Percentiles rank a stretch among this genome's conserved stretches.
Evolutionary conservation across 2,797 vertebrate species (phyloP).

Genomic region (Crenichthys baileyi): DNA sequence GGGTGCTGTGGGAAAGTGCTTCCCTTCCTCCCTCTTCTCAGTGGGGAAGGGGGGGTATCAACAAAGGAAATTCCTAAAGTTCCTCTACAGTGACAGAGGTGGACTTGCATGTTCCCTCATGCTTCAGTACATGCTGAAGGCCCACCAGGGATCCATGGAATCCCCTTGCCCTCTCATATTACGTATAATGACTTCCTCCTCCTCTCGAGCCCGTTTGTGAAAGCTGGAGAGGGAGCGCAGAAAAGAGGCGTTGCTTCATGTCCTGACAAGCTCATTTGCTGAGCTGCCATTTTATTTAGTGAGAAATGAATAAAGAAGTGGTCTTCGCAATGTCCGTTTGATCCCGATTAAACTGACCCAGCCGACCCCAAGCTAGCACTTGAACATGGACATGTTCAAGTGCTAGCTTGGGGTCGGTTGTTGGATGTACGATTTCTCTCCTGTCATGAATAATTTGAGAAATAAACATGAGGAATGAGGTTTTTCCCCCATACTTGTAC

Average conservation of each 20-base stretch:
- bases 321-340: slow-evolving; percentile 15
- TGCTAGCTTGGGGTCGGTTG: slow-evolving; percentile 5
- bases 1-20: slow-evolving; percentile 73
- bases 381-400: not conserved
- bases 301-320: slow-evolving; percentile 27
- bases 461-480: not conserved
- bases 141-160: slow-evolving; percentile 68
- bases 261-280: slow-evolving; percentile 48
- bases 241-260: slow-evolving; percentile 44
- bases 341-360: not conserved
- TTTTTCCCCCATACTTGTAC: not conserved
- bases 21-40: slow-evolving; percentile 33
- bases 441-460: slow-evolving; percentile 14
- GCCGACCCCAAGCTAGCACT: too few relatives aligned
- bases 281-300: slow-evolving; percentile 28
- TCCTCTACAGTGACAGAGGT: slow-evolving; percentile 77
- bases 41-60: slow-evolving; percentile 46
- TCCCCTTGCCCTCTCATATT: slow-evolving; percentile 49
- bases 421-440: slow-evolving; percentile 13
- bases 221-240: slow-evolving; percentile 24
- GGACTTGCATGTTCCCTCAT: slow-evolving; percentile 67
- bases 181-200: slow-evolving; percentile 35
- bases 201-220: slow-evolving; percentile 6
- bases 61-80: slow-evolving; percentile 82
- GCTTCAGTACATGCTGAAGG: slow-evolving; percentile 49